Evolutionary conservation across 1,140 invertebrate genomes (phyloP).

Genomic region (Hydropsyche tenuis): DNA sequence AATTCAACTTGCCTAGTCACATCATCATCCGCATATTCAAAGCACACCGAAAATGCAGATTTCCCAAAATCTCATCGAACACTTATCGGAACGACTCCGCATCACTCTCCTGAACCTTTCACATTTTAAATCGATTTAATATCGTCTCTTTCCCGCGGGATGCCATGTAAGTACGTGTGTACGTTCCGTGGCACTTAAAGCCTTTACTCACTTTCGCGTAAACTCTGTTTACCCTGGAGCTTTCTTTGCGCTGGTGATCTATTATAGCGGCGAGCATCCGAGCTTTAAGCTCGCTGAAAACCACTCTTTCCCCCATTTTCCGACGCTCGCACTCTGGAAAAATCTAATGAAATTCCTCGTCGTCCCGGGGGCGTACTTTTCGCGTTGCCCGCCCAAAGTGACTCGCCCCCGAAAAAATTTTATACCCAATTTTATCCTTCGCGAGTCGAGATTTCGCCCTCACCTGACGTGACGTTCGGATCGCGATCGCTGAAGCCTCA

Average conservation of each 20-base stretch:
- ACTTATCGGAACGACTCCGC: too few species aligned
- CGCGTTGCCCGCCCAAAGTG: background rate
- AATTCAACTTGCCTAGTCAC: too few species aligned
- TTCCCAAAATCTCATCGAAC: too few species aligned
- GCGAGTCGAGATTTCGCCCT: background rate
- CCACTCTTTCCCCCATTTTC: background rate
- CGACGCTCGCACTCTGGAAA: too few species aligned
- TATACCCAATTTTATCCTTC: background rate
- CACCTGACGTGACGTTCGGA: background rate
- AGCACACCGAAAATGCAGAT: too few species aligned
- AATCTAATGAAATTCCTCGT: conserved; percentile 31
- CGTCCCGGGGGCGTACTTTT: background rate
- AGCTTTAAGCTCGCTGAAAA: conserved; percentile 27
- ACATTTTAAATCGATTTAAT: conserved; percentile 4
- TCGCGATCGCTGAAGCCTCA: too few species aligned
- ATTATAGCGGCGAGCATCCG: conserved; percentile 11
- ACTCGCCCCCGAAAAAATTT: background rate
- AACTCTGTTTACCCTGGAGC: conserved; percentile 32
- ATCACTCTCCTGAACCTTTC: background rate
- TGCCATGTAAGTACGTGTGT: too few species aligned
- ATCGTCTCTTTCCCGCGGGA: background rate
- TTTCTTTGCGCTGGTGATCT: conserved; percentile 23
- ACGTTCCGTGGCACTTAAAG: conserved; percentile 17
- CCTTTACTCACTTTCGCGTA: conserved; percentile 30
- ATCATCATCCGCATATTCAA: too few species aligned